Conservation (phyloP, 2,888 invertebrate genomes). For the Tetragonisca angustula region DNA sequence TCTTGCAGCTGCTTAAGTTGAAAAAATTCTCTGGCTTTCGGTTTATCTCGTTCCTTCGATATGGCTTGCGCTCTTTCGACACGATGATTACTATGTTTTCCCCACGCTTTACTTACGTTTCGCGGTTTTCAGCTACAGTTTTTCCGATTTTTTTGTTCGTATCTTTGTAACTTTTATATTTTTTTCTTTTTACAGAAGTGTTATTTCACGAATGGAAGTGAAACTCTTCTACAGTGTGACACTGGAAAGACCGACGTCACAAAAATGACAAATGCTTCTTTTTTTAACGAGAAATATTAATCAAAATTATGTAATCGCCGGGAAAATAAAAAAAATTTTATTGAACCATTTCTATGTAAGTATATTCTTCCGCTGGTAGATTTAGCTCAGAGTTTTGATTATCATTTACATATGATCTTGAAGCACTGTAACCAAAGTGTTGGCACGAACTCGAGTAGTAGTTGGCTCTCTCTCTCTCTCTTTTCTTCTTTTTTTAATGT, state of each 20-base stretch:
- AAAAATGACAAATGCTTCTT: too few species aligned
- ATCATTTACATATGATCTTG: not conserved
- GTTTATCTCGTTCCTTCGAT: slow-evolving; percentile 82
- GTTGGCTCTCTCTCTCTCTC: not conserved
- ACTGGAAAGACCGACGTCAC: too few species aligned
- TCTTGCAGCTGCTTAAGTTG: slow-evolving; percentile 49
- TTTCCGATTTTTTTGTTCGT: slow-evolving; percentile 83
- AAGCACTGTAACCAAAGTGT: not conserved
- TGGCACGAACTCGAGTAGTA: not conserved
- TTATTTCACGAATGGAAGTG: slow-evolving; percentile 91
- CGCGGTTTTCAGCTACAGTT: slow-evolving; percentile 81
- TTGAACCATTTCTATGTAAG: too few species aligned
- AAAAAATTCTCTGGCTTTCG: slow-evolving; percentile 88
- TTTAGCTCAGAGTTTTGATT: not conserved
- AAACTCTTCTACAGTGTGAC: slow-evolving; percentile 69
- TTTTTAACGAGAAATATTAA: too few species aligned
- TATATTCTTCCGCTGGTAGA: too few species aligned
- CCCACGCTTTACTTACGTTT: slow-evolving; percentile 78
- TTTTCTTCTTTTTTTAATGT: not conserved
- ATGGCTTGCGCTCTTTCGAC: slow-evolving; percentile 70
- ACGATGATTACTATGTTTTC: slow-evolving; percentile 75
- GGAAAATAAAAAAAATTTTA: too few species aligned
- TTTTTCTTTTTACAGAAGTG: slow-evolving; percentile 88
- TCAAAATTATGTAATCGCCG: too few species aligned
- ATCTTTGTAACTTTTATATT: slow-evolving; percentile 77